Conservation (phyloP, 2,888 invertebrate genomes). For the Eudasyphora cyanicolor region DNA sequence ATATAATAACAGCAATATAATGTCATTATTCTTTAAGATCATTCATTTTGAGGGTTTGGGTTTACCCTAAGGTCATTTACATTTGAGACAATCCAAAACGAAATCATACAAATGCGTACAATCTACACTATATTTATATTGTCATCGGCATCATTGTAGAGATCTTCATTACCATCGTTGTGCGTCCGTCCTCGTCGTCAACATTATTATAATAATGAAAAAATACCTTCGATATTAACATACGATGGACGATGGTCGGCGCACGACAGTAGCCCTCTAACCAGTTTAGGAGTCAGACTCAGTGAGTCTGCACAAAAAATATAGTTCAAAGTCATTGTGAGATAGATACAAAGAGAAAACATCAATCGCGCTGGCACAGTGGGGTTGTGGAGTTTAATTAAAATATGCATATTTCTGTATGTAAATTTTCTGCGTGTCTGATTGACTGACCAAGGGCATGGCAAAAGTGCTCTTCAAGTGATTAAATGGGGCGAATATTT, state of each 20-base stretch:
- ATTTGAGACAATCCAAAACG: conserved; percentile 15
- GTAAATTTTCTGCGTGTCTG: no score
- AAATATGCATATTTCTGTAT: no score
- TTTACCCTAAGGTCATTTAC: conserved; percentile 46
- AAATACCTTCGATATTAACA: conserved; percentile 15
- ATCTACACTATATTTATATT: conserved; percentile 25
- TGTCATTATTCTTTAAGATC: background rate
- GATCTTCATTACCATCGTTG: background rate
- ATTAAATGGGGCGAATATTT: no score
- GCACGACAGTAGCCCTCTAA: conserved; percentile 9
- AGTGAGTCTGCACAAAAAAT: conserved; percentile 44
- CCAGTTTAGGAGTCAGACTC: conserved; percentile 37
- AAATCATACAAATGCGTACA: conserved; percentile 22
- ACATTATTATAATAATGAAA: background rate
- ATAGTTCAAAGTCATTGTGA: conserved; percentile 43
- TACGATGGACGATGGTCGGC: background rate
- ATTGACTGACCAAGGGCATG: no score
- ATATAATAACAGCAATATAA: no score
- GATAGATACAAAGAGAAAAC: background rate
- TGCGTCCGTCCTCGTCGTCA: background rate
- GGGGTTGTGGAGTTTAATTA: background rate
- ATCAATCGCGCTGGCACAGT: background rate
- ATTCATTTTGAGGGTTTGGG: background rate
- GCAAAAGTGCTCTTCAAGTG: no score
- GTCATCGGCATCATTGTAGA: background rate